Conservation (phyloP, 2,113 vertebrate genomes). For the Ctenomys sociabilis region DNA sequence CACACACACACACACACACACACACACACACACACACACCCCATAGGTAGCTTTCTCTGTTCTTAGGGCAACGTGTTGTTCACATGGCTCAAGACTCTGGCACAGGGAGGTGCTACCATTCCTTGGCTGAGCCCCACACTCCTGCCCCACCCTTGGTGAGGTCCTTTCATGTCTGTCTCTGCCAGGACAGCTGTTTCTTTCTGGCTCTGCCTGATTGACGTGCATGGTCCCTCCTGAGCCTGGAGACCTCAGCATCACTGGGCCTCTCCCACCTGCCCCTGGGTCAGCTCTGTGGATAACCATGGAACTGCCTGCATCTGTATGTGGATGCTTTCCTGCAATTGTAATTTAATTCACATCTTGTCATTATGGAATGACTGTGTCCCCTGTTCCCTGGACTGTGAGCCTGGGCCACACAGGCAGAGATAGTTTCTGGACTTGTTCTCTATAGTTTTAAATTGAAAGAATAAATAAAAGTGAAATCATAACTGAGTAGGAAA, state of each 20-base stretch:
- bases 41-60: neutral
- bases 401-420: no score
- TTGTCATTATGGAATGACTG: neutral
- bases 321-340: neutral
- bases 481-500: neutral
- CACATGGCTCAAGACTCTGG: no score
- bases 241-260: neutral
- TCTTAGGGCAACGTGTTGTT: no score
- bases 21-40: neutral
- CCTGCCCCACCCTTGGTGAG: no score
- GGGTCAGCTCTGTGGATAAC: neutral
- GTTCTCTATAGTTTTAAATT: neutral
- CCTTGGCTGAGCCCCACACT: accelerated
- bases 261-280: neutral
- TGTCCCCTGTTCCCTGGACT: neutral
- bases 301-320: neutral
- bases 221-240: neutral
- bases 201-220: neutral
- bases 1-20: neutral
- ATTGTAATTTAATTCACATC: neutral
- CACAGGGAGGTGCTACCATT: neutral
- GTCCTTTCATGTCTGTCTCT: neutral
- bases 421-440: neutral
- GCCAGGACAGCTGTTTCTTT: neutral
- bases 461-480: slow-evolving; percentile 4